Evolutionary conservation across 2,113 vertebrate genomes (phyloP), one percentile per base, ranked within the genome.

Genomic region (Dolichallabes microphthalmus): DNA sequence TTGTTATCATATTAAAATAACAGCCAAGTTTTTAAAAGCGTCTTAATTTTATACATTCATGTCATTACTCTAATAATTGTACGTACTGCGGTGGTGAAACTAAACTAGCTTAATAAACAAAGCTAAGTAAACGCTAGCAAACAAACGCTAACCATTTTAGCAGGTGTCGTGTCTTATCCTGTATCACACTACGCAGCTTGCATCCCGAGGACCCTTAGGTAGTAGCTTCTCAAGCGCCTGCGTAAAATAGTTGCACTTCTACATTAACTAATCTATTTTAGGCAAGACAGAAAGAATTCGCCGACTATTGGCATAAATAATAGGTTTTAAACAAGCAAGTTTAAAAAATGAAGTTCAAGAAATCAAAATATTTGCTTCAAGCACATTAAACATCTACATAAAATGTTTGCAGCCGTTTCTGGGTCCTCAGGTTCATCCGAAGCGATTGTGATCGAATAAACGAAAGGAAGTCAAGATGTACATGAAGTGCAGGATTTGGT

Each of bases 121-220:
- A 77, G 74, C 74, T 55, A 57, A 10, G 53, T 58, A 77, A 77
- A 77, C 9, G 63, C 61, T 84, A 77, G 39, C 12, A 50, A n/a
- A 35, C 30, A 4, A 73, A 30, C 25, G 60, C 60, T 53, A 86
- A n/a, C 32, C 55, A 52, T 20, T 20, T 27, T 57, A 57, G 53
- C n/a, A 27, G 25, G 74, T 32, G 53, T 3, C 0, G 17, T 32
- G 53, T 9, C 2, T 17, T 57, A 77, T 57, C 9, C 75, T 77
- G 75, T 17, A 11, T 1, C 7, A 11, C 15, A n/a, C n/a, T 11
- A 25, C 15, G 2, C 75, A 10, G 17, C 53, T 53, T 77, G 75
- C 15, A 77, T 57, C 75, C 75, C 53, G 20, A 77, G 27, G 27
- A 77, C 75, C 52, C 3, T 32, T 76, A 32, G 27, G 75, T 32